Evolutionary conservation across 2,888 invertebrate species (phyloP).

Genomic region (Amblyjoppa fuscipennis): DNA sequence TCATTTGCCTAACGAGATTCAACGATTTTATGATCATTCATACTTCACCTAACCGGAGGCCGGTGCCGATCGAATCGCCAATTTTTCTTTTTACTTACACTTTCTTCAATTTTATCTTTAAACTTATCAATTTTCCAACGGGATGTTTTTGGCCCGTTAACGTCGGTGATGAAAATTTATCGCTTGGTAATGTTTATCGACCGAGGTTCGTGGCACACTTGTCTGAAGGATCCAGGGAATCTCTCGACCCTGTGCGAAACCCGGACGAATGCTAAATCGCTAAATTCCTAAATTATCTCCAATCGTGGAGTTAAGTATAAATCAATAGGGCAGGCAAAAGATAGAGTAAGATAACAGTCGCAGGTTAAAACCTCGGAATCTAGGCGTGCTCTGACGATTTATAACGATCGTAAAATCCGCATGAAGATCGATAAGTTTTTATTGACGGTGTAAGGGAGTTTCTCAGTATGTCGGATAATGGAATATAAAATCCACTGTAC

Average conservation of each 20-base stretch:
- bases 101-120: background rate
- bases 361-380: constrained; percentile 41
- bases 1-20: constrained; percentile 65
- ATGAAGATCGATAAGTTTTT: constrained; percentile 59
- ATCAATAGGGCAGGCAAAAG: constrained; percentile 17
- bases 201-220: background rate
- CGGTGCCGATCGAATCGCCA: constrained; percentile 33
- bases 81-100: constrained; percentile 7
- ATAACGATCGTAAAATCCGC: constrained; percentile 63
- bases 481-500: constrained; percentile 11
- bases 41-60: background rate
- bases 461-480: constrained; percentile 20
- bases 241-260: constrained; percentile 21
- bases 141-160: constrained; percentile 17
- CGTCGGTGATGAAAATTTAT: constrained; percentile 15
- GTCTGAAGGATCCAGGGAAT: background rate
- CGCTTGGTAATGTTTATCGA: background rate
- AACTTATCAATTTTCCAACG: background rate
- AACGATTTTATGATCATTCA: constrained; percentile 7
- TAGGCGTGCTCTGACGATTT: constrained; percentile 62
- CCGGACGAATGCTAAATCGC: background rate
- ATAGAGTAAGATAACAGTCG: constrained; percentile 19
- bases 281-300: constrained; percentile 42
- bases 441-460: constrained; percentile 14
- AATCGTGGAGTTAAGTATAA: constrained; percentile 49